A percentile compares a stretch with the other conserved stretches of the same genome.
Evolutionary conservation across 2,797 vertebrate genomes (phyloP).

Genomic region (Coendou prehensilis): DNA sequence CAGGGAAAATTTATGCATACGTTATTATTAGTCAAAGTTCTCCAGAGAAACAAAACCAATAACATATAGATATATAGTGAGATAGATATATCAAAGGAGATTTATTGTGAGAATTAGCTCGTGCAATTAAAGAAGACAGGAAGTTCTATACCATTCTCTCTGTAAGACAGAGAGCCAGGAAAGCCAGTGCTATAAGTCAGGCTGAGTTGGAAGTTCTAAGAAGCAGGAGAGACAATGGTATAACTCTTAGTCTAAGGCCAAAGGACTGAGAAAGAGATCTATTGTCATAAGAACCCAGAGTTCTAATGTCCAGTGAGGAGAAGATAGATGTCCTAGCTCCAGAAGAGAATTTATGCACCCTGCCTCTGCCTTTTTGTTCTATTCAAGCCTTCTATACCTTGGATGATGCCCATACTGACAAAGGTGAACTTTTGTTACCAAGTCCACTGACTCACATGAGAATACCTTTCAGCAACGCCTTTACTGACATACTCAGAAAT

Average conservation of each 20-base stretch:
- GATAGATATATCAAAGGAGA: too few species aligned
- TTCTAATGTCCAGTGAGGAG: neutral
- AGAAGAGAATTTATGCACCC: neutral
- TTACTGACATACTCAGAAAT: neutral
- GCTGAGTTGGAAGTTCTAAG: neutral
- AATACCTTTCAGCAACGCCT: neutral
- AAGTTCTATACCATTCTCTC: neutral
- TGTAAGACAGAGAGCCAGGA: neutral
- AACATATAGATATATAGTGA: neutral
- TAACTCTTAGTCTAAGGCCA: neutral
- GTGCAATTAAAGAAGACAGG: neutral
- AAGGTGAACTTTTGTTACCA: neutral
- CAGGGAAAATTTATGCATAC: neutral
- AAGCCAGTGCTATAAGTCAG: neutral
- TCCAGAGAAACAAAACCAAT: neutral
- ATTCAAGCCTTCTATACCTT: neutral
- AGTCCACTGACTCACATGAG: neutral
- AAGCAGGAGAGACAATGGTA: rapidly evolving
- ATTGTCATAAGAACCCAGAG: neutral
- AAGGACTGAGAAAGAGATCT: neutral
- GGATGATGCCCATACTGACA: neutral
- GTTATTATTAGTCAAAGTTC: neutral
- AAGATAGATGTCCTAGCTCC: neutral
- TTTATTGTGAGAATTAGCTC: neutral
- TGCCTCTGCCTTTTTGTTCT: neutral